A percentile compares a stretch with the other conserved stretches of the same genome.
These are phyloP conservation scores for Sycophaga agraensis DNA, from an alignment of 1,140 invertebrate species.

Conservation along the genomic window DNA sequence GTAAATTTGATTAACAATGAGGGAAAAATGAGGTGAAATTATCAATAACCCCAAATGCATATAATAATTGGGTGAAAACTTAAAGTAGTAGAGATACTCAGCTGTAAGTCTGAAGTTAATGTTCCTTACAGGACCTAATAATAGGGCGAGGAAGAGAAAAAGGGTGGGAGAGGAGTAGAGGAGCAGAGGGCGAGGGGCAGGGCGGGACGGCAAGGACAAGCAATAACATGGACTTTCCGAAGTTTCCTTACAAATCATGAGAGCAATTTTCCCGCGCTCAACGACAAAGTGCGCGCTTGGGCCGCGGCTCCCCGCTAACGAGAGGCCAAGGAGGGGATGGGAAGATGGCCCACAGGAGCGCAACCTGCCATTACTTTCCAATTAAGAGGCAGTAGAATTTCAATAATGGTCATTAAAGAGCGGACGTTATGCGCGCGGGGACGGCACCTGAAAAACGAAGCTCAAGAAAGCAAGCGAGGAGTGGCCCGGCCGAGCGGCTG, in stretches of 20 bases:
- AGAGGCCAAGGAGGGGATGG: not conserved
- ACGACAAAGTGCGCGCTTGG: not conserved
- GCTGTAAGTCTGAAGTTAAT: too few relatives aligned
- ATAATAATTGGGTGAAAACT: too few relatives aligned
- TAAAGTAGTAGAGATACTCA: too few relatives aligned
- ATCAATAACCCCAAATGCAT: too few relatives aligned
- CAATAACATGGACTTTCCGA: not conserved
- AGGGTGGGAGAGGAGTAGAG: too few relatives aligned
- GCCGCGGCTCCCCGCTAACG: not conserved
- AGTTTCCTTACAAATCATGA: constrained; percentile 11
- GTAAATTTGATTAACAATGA: too few relatives aligned
- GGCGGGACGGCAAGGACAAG: too few relatives aligned
- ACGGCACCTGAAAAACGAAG: constrained; percentile 24
- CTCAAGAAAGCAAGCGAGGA: constrained; percentile 19
- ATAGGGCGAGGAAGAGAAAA: too few relatives aligned
- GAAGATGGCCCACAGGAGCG: not conserved
- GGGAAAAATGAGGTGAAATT: too few relatives aligned
- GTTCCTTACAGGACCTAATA: too few relatives aligned
- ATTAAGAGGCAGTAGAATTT: constrained; percentile 59
- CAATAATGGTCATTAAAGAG: constrained; percentile 58
- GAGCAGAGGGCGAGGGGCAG: too few relatives aligned
- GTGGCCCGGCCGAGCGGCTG: constrained; percentile 14
- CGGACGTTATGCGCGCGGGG: constrained; percentile 50
- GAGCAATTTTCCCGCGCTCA: not conserved
- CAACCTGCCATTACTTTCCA: constrained; percentile 54